Conservation (phyloP, 2,113 vertebrate genomes). For the Odocoileus hemionus region DNA sequence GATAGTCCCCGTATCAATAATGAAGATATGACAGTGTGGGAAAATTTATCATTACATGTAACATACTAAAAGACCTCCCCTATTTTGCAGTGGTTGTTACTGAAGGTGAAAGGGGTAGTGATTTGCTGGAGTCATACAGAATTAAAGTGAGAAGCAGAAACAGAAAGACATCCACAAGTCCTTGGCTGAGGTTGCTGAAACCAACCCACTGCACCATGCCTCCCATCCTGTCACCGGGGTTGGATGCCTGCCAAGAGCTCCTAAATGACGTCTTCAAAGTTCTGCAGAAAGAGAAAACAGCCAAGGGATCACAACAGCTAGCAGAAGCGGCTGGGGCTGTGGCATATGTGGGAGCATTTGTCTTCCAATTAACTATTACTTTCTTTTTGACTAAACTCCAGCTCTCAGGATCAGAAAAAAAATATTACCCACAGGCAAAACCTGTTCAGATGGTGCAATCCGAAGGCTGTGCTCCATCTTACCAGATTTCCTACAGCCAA, state of each 20-base stretch:
- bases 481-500: slow-evolving; percentile 94
- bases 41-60: neutral
- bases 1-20: neutral
- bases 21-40: neutral
- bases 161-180: neutral
- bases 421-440: neutral
- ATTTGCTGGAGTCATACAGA: neutral
- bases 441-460: neutral
- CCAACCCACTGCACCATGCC: slow-evolving; percentile 1
- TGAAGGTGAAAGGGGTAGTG: slow-evolving; percentile 29
- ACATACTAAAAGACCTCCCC: neutral
- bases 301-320: neutral
- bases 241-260: slow-evolving; percentile 46
- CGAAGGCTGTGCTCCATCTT: slow-evolving; percentile 64
- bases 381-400: slow-evolving; percentile 30
- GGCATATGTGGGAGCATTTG: neutral
- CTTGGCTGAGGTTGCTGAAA: slow-evolving; percentile 12
- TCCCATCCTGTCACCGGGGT: slow-evolving; percentile 3
- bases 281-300: slow-evolving; percentile 44
- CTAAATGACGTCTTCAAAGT: slow-evolving; percentile 27
- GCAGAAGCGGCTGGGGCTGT: neutral
- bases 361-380: slow-evolving; percentile 39
- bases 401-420: slow-evolving; percentile 7
- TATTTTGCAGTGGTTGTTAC: neutral
- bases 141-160: slow-evolving; percentile 32